These are phyloP conservation scores for Ecdyonurus torrentis DNA, from an alignment of 2,888 invertebrate species.

Conservation along the genomic window DNA sequence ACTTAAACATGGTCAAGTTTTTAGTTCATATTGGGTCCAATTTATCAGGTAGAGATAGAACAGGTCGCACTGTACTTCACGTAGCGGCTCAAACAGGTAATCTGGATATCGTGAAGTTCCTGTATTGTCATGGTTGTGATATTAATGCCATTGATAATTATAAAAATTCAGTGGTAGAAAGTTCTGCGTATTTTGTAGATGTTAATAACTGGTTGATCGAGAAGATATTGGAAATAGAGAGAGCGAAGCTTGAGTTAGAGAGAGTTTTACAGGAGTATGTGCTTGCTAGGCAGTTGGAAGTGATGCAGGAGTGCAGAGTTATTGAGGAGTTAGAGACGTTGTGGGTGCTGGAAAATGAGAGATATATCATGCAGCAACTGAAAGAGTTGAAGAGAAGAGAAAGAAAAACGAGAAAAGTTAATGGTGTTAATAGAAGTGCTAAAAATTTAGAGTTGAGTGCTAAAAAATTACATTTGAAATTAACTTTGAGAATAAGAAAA, in stretches of 20 bases:
- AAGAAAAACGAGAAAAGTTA: background rate
- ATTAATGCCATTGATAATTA: background rate
- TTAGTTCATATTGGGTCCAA: background rate
- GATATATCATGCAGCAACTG: too few species aligned
- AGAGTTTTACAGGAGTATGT: background rate
- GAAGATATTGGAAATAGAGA: background rate
- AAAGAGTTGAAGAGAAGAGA: background rate
- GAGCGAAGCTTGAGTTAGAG: too few species aligned
- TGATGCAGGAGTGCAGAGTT: too few species aligned
- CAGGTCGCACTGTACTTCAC: background rate
- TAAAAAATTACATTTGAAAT: background rate
- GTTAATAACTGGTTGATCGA: background rate
- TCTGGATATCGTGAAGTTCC: background rate
- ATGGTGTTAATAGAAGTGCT: background rate
- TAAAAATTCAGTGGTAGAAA: background rate
- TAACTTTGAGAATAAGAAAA: background rate
- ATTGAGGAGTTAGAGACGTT: background rate
- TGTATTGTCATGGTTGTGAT: background rate
- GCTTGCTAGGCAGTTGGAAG: background rate
- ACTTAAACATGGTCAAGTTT: background rate
- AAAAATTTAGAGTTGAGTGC: background rate
- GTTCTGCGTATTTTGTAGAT: background rate
- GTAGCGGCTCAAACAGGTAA: background rate
- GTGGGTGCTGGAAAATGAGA: background rate
- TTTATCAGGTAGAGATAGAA: background rate